Conservation (phyloP, 2,113 vertebrate species). For the Bubo blakistoni region DNA sequence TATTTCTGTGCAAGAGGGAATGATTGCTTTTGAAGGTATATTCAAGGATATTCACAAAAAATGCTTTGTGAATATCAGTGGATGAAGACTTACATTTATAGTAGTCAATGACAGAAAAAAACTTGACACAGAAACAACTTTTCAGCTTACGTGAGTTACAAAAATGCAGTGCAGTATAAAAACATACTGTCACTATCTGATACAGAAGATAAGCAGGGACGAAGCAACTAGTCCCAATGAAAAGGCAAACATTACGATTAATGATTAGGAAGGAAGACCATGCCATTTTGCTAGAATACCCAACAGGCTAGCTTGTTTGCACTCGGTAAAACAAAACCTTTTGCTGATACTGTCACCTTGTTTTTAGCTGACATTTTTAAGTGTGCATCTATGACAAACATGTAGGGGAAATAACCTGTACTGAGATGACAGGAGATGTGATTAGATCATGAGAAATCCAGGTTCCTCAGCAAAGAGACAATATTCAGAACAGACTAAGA, state of each 20-base stretch:
- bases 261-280: background rate
- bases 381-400: conserved; percentile 45
- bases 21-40: conserved; percentile 41
- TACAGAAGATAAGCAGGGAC: background rate
- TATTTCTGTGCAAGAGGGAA: background rate
- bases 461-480: conserved; percentile 3
- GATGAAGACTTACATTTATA: conserved; percentile 1
- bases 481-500: conserved; percentile 51
- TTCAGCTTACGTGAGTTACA: background rate
- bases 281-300: background rate
- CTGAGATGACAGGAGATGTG: conserved; percentile 48
- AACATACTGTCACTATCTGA: background rate
- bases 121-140: background rate
- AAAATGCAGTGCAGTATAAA: background rate
- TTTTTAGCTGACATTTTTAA: conserved; percentile 66
- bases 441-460: conserved; percentile 57
- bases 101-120: background rate
- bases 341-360: conserved; percentile 44
- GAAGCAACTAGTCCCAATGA: background rate
- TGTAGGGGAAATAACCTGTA: conserved; percentile 19
- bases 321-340: conserved; percentile 4
- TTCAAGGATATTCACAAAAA: conserved; percentile 29
- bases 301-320: conserved; percentile 26
- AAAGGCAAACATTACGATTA: conserved; percentile 15
- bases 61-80: background rate